Base-by-base conservation (phyloP, 2,113 vertebrate genomes). In the Neodon shergylaensis region DNA sequence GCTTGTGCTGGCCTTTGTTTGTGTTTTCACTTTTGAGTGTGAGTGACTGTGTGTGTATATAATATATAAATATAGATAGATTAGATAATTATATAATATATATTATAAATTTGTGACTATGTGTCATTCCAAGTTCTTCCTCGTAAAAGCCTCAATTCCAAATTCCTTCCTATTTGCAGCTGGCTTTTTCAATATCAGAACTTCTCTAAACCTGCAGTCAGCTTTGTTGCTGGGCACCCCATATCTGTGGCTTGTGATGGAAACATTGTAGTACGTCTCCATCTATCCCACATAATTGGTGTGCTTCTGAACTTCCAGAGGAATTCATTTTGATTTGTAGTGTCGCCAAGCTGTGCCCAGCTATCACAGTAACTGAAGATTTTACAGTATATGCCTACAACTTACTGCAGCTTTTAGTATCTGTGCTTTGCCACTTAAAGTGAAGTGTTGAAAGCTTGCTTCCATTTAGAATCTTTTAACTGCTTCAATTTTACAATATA, bases 401-500 rank as follows among this genome's bases (percentile, higher is more conserved):
- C 9, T 66, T 86, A 76, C 33, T 73, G 36, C 33, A 31, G 47
- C 47, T 39, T 42, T 73, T 31, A 22, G 36, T 52, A 77, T 52
- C 65, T 17, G n/a, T 61, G 10, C 83, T 92, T 95, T 96, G 91
- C 63, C 24, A 54, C 49, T n/a, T 83, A 58, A 91, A 68, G 5
- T 28, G 42, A 79, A 91, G 36, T 39, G 5, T 63, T 73, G 13
- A 91, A 94, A 72, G 21, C 36, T 82, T 94, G n/a, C 21, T 68
- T 88, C 68, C 0, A 58, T 72, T 49, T 88, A 84, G 26, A 87
- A 68, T 77, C 7, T 77, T 88, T 92, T 90, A 78, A 54, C 12
- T 5, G 81, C 21, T 47, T 21, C 73, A 87, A 3, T 94, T 94
- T 91, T 93, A 87, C 3, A 79, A 65, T 54, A 47, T 58, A 93